These are phyloP conservation scores for Ecliptopera silaceata DNA, from an alignment of 2,888 invertebrate genomes.

Conservation along the genomic window DNA sequence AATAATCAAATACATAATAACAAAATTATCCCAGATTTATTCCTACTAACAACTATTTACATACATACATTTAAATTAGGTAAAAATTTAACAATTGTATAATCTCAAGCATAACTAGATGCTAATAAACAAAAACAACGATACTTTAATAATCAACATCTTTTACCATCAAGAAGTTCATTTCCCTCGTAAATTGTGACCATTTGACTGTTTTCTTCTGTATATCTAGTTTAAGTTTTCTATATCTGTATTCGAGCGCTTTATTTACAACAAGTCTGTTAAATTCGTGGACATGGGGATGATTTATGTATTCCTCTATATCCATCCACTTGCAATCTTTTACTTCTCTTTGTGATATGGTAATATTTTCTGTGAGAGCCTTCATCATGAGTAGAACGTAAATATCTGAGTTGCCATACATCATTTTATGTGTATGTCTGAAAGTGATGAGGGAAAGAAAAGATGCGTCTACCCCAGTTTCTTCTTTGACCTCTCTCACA, in stretches of 20 bases:
- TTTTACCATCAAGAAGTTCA: constrained; percentile 61
- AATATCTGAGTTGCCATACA: constrained; percentile 93
- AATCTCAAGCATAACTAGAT: constrained; percentile 3
- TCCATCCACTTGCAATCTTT: constrained; percentile 91
- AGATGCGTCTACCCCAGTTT: constrained; percentile 90
- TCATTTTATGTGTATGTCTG: constrained; percentile 90
- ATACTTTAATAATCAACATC: constrained; percentile 41
- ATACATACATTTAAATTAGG: constrained; percentile 4
- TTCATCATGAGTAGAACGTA: constrained; percentile 90
- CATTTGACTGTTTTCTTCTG: constrained; percentile 74
- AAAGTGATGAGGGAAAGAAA: constrained; percentile 90
- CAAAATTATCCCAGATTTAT: constrained; percentile 10
- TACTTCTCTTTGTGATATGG: constrained; percentile 89
- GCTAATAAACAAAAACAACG: neutral
- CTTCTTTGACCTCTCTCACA: constrained; percentile 93
- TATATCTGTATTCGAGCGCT: constrained; percentile 84
- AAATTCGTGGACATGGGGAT: constrained; percentile 88
- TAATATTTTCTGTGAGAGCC: constrained; percentile 85
- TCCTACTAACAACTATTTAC: constrained; percentile 8
- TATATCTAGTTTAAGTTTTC: constrained; percentile 84
- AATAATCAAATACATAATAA: constrained; percentile 5
- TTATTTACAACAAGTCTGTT: constrained; percentile 86
- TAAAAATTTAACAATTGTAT: constrained; percentile 26
- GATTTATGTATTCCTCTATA: constrained; percentile 86
- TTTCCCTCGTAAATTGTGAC: constrained; percentile 60